These are phyloP conservation scores for Epizoanthus stellaris DNA, from an alignment of 92 coral and sea anemone species.

Conservation along the genomic window DNA sequence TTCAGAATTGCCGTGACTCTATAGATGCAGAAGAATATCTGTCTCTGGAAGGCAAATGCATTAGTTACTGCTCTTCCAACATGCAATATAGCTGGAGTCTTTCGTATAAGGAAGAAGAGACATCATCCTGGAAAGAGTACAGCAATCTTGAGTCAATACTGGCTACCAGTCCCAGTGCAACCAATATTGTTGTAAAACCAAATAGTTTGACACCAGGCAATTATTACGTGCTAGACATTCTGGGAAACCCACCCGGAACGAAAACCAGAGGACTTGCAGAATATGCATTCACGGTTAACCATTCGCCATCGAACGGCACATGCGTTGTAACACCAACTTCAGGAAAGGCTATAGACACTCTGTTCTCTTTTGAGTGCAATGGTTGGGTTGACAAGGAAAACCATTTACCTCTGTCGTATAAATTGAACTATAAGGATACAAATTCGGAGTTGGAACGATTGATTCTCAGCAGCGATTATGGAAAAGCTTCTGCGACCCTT, in stretches of 20 bases:
- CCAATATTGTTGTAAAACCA: conserved; percentile 26
- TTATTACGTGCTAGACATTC: conserved; percentile 11
- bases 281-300: conserved; percentile 11
- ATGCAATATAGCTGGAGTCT: conserved; percentile 37
- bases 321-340: conserved; percentile 16
- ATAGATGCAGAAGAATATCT: conserved; percentile 20
- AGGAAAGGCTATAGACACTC: not conserved
- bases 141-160: conserved; percentile 1
- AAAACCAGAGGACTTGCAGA: conserved; percentile 15
- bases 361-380: not conserved
- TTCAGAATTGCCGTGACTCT: conserved; percentile 17
- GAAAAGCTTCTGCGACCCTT: conserved; percentile 1
- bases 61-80: conserved; percentile 11
- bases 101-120: conserved; percentile 7
- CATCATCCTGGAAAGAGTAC: conserved; percentile 9
- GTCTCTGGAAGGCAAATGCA: conserved; percentile 25
- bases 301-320: conserved; percentile 28
- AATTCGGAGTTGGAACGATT: conserved; percentile 4
- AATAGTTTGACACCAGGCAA: not conserved
- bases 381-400: conserved; percentile 20
- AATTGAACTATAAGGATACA: conserved; percentile 28
- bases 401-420: conserved; percentile 15
- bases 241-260: not conserved
- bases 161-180: conserved; percentile 15
- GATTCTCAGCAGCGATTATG: conserved; percentile 35